Base-by-base conservation (phyloP, 2,797 vertebrate genomes). In the Echiichthys vipera region DNA sequence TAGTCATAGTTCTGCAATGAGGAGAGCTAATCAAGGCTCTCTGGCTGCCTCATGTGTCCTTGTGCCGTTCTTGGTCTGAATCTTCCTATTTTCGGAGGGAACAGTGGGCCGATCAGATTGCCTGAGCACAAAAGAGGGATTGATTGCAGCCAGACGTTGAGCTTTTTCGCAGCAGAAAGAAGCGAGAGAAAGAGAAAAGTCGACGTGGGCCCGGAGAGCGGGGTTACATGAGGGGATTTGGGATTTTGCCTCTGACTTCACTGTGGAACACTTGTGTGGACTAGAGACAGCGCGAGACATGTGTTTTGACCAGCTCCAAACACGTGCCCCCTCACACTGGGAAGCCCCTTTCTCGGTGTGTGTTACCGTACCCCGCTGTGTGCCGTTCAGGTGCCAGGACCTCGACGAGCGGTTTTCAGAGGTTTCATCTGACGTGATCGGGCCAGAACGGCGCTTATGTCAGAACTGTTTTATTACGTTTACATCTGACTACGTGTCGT, bases 291-390 rank as follows among this genome's bases (percentile, higher is more conserved):
- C 5, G 42, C 5, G 27, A 69, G 57, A 37, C 78, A 71, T 77
- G 77, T 88, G 86, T 83, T 85, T 70, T 78, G 57, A 86, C 67
- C 72, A 71, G 69, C 61, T 84, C 76, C 70, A 78, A 84, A 86
- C 85, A 84, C 61, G 72, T 88, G 80, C 59, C 49, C n/a, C 30
- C 7, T 65, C n/a, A 12, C 34, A 10, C 56, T 47, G 69, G 69
- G 72, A 83, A 84, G 65, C 53, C 66, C 70, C 70, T 74, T 14
- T 58, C n/a, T n/a, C n/a, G 49, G 34, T 81, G 63, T 67, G 40
- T 39, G 56, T 75, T 69, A 58, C n/a, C n/a, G n/a, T n/a, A n/a
- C 58, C 50, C 42, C 0, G 12, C 75, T 62, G n/a, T 57, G 53
- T 22, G 46, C 66, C 64, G n/a, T 68, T 62, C 39, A 55, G 80